These are phyloP conservation scores for Cepaea hortensis DNA, from an alignment of 2,888 invertebrate species.

Conservation along the genomic window DNA sequence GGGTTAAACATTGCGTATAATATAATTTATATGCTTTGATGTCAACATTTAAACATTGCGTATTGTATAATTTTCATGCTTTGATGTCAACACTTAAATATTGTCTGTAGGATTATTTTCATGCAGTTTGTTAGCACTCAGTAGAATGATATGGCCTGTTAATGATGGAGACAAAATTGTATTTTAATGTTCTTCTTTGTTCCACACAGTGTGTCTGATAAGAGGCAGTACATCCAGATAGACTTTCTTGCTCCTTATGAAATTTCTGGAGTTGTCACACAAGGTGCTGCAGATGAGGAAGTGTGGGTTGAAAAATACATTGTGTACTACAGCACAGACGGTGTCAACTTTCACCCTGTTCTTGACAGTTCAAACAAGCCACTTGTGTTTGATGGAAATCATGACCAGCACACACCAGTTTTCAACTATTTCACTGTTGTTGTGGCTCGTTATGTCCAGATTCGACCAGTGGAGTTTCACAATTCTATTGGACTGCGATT, in stretches of 20 bases:
- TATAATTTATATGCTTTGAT: no score
- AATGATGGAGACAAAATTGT: neutral
- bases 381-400: constrained; percentile 78
- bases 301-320: constrained; percentile 62
- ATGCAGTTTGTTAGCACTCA: no score
- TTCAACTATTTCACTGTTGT: constrained; percentile 47
- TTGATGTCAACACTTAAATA: no score
- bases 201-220: constrained; percentile 50
- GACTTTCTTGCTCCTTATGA: constrained; percentile 61
- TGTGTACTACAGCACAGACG: constrained; percentile 61
- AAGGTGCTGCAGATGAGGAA: constrained; percentile 56
- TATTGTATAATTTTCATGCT: no score
- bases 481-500: constrained; percentile 62
- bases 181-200: neutral
- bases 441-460: constrained; percentile 60
- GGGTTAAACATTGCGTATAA: no score
- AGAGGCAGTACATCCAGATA: constrained; percentile 62
- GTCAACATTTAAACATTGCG: no score
- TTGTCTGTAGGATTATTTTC: no score
- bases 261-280: constrained; percentile 62
- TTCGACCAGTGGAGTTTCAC: constrained; percentile 75
- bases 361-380: constrained; percentile 19
- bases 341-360: constrained; percentile 56
- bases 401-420: constrained; percentile 55
- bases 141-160: neutral